Evolutionary conservation across 2,888 invertebrate genomes (phyloP), one percentile per base, ranked within the genome.

Genomic region (Nephrocerus scutellatus): DNA sequence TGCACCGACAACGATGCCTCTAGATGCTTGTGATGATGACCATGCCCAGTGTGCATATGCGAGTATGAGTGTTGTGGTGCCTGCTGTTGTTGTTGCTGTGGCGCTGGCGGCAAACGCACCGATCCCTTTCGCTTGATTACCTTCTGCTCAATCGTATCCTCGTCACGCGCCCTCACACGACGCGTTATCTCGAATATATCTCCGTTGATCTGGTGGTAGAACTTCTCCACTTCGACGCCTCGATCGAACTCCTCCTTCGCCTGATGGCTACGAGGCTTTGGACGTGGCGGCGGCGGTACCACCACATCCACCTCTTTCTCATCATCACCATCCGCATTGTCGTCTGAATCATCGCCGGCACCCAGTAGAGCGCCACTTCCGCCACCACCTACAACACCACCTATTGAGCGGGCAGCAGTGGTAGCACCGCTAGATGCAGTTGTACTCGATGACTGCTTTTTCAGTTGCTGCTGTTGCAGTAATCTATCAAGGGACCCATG

Each of bases 191-290:
- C 68, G 41, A 68, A 67, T 25, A 68, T 64, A 29, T 68, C 67
- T 3, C 68, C 68, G 29, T 68, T 68, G 36, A 68, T 68, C 48
- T 68, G 68, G 44, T 68, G 68, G 46, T 68, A 68, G 45, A 66
- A 68, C 43, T 67, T 68, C 37, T 68, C 67, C n/a, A 66, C 65
- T 40, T 65, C 65, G 2, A 67, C 67, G 12, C 67, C 67, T 5
- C 65, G 63, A 36, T 67, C 66, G 30, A 66, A 66, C 21, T 65
- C 60, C 33, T 63, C 60, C 26, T 62, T 60, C 2, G 54, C 60
- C 10, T 48, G 49, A 7, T 42, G 52, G 4, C 52, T 48, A 6
- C 55, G 53, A 18, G 57, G 51, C 1, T 55, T 55, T n/a, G 56
- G 60, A 9, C 57, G 56, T 34, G 56, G 55, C 16, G 59, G 53